Evolutionary conservation across 2,888 invertebrate species (phyloP).

Genomic region (Glaucopsyche alexis): DNA sequence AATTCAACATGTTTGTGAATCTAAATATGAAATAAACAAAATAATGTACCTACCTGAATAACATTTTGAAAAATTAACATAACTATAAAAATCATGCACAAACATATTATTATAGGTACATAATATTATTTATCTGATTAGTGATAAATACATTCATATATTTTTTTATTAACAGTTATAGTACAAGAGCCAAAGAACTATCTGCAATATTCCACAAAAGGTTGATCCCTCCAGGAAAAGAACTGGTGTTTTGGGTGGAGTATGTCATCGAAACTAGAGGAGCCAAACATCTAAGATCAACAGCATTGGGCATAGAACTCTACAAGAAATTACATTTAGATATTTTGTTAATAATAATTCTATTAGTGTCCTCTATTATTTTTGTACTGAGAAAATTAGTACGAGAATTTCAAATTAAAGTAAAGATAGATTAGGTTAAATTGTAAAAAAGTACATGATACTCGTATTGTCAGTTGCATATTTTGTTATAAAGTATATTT

Average conservation of each 20-base stretch:
- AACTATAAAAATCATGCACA: no score
- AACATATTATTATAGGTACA: no score
- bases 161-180: constrained; percentile 27
- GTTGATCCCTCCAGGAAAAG: constrained; percentile 37
- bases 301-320: background rate
- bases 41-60: no score
- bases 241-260: constrained; percentile 43
- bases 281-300: constrained; percentile 37
- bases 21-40: no score
- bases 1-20: no score
- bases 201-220: constrained; percentile 43
- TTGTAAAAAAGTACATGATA: background rate
- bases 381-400: background rate
- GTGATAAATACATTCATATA: no score
- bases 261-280: constrained; percentile 41
- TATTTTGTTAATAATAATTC: background rate
- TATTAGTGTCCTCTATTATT: background rate
- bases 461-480: no score
- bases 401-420: background rate
- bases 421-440: background rate
- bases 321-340: constrained; percentile 24
- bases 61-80: no score
- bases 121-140: no score
- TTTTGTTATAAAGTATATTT: no score
- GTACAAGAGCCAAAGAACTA: constrained; percentile 27